Evolutionary conservation across 2,888 invertebrate genomes (phyloP).

Genomic region (Epistrophella euchroma): DNA sequence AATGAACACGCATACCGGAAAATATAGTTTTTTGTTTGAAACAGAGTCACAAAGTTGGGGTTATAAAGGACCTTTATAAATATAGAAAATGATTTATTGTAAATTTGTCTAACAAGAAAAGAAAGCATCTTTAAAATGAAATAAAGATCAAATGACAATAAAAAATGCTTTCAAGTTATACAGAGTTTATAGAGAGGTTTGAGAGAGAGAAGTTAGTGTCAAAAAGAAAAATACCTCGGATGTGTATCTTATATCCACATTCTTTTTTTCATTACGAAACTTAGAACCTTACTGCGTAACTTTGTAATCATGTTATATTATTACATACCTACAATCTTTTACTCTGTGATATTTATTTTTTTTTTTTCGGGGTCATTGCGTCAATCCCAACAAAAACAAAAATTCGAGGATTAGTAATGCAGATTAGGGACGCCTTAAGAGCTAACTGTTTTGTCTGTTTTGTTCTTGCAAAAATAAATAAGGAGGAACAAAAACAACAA

Average conservation of each 20-base stretch:
- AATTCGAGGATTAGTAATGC: slow-evolving; percentile 63
- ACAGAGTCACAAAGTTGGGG: not conserved
- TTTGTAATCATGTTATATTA: not conserved
- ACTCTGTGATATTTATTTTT: slow-evolving; percentile 52
- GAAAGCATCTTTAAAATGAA: not conserved
- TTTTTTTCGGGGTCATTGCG: slow-evolving; percentile 69
- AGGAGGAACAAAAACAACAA: slow-evolving; percentile 41
- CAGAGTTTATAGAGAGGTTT: not conserved
- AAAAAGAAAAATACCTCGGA: slow-evolving; percentile 31
- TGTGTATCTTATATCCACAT: slow-evolving; percentile 18
- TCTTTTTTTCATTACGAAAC: slow-evolving; percentile 35
- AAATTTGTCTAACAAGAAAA: slow-evolving; percentile 17
- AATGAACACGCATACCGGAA: slow-evolving; percentile 23
- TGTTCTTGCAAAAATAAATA: slow-evolving; percentile 16
- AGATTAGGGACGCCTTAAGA: slow-evolving; percentile 56
- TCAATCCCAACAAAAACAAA: slow-evolving; percentile 21
- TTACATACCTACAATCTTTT: slow-evolving; percentile 19
- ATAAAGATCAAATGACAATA: slow-evolving; percentile 19
- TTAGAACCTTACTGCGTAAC: slow-evolving; percentile 15
- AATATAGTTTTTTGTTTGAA: slow-evolving; percentile 10
- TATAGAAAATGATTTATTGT: slow-evolving; percentile 43
- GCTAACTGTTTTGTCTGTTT: slow-evolving; percentile 26
- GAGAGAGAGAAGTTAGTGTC: slow-evolving; percentile 13
- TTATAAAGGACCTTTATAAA: slow-evolving; percentile 4
- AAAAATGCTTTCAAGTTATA: not conserved